Evolutionary conservation across 2,797 vertebrate genomes (phyloP).

Genomic region (Pseudochaenichthys georgianus): DNA sequence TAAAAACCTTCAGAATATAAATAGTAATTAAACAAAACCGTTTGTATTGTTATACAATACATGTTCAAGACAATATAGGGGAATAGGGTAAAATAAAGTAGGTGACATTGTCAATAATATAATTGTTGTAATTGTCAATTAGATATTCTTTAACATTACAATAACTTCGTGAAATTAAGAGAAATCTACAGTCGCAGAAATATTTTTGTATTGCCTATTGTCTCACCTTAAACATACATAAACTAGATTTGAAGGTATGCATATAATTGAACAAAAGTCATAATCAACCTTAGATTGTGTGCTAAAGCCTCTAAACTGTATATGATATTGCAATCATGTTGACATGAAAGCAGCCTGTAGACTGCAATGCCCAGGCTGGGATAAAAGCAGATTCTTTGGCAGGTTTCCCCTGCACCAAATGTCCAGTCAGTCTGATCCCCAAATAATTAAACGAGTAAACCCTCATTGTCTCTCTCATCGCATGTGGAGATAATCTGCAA

Average conservation of each 20-base stretch:
- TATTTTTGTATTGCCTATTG: too few relatives aligned
- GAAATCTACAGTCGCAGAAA: too few relatives aligned
- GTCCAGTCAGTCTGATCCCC: slow-evolving; percentile 39
- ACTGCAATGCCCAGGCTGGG: slow-evolving; percentile 1
- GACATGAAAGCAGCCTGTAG: not conserved
- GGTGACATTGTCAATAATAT: too few relatives aligned
- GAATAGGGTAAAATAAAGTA: too few relatives aligned
- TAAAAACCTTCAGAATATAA: too few relatives aligned
- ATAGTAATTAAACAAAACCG: too few relatives aligned
- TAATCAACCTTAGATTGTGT: not conserved
- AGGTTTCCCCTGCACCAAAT: slow-evolving; percentile 24
- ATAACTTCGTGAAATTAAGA: too few relatives aligned
- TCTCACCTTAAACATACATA: too few relatives aligned
- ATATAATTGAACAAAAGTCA: not conserved
- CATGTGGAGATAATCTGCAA: slow-evolving; percentile 59
- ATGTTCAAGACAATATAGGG: too few relatives aligned
- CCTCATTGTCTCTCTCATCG: slow-evolving; percentile 56
- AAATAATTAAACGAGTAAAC: slow-evolving; percentile 59
- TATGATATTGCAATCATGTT: not conserved
- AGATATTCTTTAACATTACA: too few relatives aligned
- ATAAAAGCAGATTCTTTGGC: slow-evolving; percentile 19
- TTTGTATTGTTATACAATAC: too few relatives aligned
- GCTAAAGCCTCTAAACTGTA: not conserved
- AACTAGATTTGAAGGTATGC: not conserved
- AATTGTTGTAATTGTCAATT: too few relatives aligned